Percentiles rank a stretch among this genome's conserved stretches.
Conservation (phyloP, 1,140 invertebrate species). For the Plectrocnemia conspersa region DNA sequence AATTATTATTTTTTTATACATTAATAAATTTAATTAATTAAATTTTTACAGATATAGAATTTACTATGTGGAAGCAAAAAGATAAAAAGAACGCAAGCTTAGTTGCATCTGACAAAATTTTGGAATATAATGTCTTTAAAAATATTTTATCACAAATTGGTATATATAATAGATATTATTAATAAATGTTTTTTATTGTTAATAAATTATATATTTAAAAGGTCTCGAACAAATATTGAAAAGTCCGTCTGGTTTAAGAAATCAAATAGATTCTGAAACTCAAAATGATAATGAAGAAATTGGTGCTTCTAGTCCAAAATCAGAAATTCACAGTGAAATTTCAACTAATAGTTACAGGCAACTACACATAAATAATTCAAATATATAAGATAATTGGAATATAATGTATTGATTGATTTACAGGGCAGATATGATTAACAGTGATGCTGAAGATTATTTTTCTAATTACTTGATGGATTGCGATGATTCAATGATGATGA, state of each 20-base stretch:
- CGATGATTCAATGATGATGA: slow-evolving; percentile 26
- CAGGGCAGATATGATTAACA: background rate
- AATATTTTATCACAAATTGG: slow-evolving; percentile 24
- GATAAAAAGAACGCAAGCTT: background rate
- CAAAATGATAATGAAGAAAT: background rate
- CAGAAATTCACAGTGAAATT: slow-evolving; percentile 1
- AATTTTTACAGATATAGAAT: slow-evolving; percentile 26
- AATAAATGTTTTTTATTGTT: background rate
- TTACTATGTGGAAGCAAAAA: slow-evolving; percentile 23
- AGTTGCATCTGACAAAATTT: slow-evolving; percentile 9
- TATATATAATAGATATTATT: slow-evolving; percentile 12
- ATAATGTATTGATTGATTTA: slow-evolving; percentile 1
- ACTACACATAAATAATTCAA: background rate
- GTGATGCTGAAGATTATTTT: slow-evolving; percentile 24
- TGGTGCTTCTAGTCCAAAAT: slow-evolving; percentile 7
- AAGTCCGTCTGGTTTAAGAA: background rate
- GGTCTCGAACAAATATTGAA: background rate
- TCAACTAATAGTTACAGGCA: background rate
- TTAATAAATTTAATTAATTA: slow-evolving; percentile 8
- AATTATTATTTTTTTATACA: slow-evolving; percentile 2
- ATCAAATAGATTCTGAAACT: background rate
- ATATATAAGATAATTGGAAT: background rate
- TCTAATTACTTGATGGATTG: slow-evolving; percentile 33
- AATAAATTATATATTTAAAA: background rate
- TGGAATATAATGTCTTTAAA: slow-evolving; percentile 21